Evolutionary conservation across 2,888 invertebrate species (phyloP).

Genomic region (Macrosoma leucophasiata): DNA sequence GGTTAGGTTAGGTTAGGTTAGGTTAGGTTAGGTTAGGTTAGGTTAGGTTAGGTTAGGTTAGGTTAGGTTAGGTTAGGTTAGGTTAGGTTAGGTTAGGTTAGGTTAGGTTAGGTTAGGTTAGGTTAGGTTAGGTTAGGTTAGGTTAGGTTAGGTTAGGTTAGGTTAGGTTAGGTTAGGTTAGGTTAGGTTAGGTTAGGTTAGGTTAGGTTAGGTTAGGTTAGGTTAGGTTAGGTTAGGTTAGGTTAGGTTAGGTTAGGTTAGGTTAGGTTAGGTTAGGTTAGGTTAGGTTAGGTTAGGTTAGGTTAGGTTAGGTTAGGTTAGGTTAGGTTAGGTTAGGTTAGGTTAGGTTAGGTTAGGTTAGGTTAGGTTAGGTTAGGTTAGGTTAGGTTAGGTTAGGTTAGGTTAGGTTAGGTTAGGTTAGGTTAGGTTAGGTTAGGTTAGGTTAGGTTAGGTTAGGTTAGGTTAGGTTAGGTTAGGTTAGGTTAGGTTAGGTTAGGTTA

Average conservation of each 20-base stretch:
- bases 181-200: constrained; percentile 15
- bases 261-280: constrained; percentile 11
- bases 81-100: constrained; percentile 8
- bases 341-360: constrained; percentile 22
- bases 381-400: constrained; percentile 28
- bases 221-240: constrained; percentile 22
- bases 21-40: constrained; percentile 23
- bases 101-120: constrained; percentile 17
- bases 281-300: constrained; percentile 11
- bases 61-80: constrained; percentile 15
- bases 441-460: constrained; percentile 31
- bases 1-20: constrained; percentile 23
- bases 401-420: constrained; percentile 36
- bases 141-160: constrained; percentile 17
- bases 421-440: constrained; percentile 38
- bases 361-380: constrained; percentile 26
- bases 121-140: constrained; percentile 20
- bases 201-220: constrained; percentile 23
- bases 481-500: constrained; percentile 42
- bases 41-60: constrained; percentile 18
- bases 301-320: constrained; percentile 8
- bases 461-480: constrained; percentile 40
- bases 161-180: constrained; percentile 16
- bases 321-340: constrained; percentile 13
- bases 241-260: constrained; percentile 17